Evolutionary conservation across 2,888 invertebrate genomes (phyloP).

Genomic region (Axea sp.): DNA sequence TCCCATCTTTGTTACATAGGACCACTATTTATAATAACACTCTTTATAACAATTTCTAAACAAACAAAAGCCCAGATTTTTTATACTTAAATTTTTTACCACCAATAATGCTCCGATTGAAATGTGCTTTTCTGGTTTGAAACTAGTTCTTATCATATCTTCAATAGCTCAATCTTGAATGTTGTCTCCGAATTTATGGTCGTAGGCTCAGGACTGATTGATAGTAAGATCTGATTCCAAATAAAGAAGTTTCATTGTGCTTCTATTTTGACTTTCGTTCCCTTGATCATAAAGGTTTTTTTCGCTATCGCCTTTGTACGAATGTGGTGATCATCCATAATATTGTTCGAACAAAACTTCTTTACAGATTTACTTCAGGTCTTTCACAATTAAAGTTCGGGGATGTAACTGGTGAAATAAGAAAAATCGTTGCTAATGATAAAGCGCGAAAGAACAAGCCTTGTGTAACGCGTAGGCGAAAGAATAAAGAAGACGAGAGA

Average conservation of each 20-base stretch:
- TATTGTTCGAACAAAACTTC: conserved; percentile 11
- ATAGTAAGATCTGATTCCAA: conserved; percentile 17
- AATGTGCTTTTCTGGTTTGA: conserved; percentile 17
- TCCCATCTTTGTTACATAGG: conserved; percentile 32
- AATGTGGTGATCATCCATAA: conserved; percentile 1
- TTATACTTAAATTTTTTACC: no score
- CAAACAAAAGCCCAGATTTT: conserved; percentile 31
- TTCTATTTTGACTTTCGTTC: not conserved
- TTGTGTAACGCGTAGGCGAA: conserved; percentile 77
- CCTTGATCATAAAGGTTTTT: conserved; percentile 5
- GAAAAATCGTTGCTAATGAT: conserved; percentile 71
- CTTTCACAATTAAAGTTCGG: conserved; percentile 54
- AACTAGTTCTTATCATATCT: conserved; percentile 7
- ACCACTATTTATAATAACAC: conserved; percentile 53
- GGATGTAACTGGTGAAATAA: conserved; percentile 61
- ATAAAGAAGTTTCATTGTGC: conserved; percentile 24
- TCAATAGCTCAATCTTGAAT: conserved; percentile 7
- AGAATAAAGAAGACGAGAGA: conserved; percentile 61
- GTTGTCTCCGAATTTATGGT: conserved; percentile 14
- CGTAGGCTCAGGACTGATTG: conserved; percentile 2
- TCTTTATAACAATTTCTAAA: conserved; percentile 29
- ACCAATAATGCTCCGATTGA: conserved; percentile 8
- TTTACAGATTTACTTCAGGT: conserved; percentile 42
- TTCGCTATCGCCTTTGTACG: conserved; percentile 3
- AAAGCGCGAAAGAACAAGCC: conserved; percentile 70